Evolutionary conservation across 2,797 vertebrate genomes (phyloP).

Genomic region (Poecile montanus): DNA sequence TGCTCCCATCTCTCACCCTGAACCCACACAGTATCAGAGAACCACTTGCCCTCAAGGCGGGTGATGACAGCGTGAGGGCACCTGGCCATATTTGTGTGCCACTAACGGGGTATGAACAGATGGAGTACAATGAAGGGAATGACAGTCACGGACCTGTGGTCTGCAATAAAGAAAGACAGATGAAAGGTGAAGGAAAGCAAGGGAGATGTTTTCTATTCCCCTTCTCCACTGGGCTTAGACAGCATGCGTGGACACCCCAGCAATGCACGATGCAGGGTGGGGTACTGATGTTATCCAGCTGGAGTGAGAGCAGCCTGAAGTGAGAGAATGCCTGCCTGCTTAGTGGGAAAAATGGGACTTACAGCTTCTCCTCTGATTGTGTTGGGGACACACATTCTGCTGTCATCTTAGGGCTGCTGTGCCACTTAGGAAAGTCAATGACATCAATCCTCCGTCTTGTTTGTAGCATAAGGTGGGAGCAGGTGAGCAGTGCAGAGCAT

Average conservation of each 20-base stretch:
- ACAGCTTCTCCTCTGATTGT: accelerated
- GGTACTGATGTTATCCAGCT: background rate
- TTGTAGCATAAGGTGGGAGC: background rate
- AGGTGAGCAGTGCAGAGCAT: accelerated
- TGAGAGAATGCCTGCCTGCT: background rate
- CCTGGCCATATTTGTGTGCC: background rate
- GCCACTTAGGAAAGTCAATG: background rate
- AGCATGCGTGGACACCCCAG: accelerated
- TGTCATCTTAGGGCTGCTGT: background rate
- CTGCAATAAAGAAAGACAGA: background rate
- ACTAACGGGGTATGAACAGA: background rate
- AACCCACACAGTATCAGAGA: background rate
- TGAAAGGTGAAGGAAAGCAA: background rate
- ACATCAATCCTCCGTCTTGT: background rate
- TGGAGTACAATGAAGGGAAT: background rate
- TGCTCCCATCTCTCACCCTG: background rate
- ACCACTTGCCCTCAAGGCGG: background rate
- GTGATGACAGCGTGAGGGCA: background rate
- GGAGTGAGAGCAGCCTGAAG: background rate
- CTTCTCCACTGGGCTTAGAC: background rate
- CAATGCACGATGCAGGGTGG: accelerated
- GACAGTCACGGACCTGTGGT: background rate
- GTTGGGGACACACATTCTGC: background rate
- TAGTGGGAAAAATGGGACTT: background rate
- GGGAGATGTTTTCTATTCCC: background rate